Evolutionary conservation across 2,113 vertebrate species (phyloP), one percentile per base, ranked within the genome.

Genomic region (Dasyprocta punctata): DNA sequence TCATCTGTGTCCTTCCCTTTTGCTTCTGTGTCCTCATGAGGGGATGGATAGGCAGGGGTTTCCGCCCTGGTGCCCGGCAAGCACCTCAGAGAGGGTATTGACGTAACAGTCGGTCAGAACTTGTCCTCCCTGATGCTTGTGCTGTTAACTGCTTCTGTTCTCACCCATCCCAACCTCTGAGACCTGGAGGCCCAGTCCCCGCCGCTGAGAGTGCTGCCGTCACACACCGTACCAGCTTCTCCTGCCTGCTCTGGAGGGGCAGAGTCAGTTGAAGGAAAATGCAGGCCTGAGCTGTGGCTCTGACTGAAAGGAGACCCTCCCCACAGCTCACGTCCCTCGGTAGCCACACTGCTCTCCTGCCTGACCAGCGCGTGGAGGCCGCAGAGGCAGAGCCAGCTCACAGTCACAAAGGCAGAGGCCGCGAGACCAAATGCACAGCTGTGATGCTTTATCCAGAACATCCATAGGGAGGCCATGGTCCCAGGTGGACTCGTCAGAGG

Each of bases 81-180:
- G 36, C 38, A 7, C 28, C 4, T 78, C 11, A 22, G 16, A n/a
- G 19, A 22, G 3, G 16, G 1, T 3, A 4, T n/a, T 13, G 0
- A 7, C 0, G 1, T 1, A 1, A 3, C 8, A 7, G 33, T 30
- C 1, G 2, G 5, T 14, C 17, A 47, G 12, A 19, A 7, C 5
- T 7, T 16, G 5, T 26, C 20, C 26, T 54, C 16, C 16, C 19
- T 17, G 1, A 4, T 4, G 41, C 47, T n/a, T 0, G 3, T 3
- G 0, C 12, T 10, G 3, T 2, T 38, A 41, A 14, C 28, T 7
- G 0, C 7, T 5, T 17, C 4, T 2, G 4, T 24, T 9, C 16
- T 56, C 11, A 2, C 26, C 9, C 75, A 49, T 0, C 0, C 33
- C 52, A 17, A 56, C 33, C 49, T 56, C 7, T 30, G 20, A 63